Conservation (phyloP, 2,797 vertebrate genomes). For the Trematomus bernacchii region DNA sequence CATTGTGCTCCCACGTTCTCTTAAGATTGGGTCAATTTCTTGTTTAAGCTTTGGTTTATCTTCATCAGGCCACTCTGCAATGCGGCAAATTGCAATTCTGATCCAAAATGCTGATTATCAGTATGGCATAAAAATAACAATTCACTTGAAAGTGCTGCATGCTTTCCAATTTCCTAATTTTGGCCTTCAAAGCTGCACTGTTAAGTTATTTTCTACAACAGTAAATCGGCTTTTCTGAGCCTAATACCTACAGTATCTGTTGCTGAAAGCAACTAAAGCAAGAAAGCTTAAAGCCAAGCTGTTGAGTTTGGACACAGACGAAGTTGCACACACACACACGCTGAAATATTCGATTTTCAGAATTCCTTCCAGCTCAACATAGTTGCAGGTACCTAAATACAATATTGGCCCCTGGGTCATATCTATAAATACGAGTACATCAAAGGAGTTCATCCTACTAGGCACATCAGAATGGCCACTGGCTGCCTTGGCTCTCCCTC, state of each 20-base stretch:
- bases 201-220: slow-evolving; percentile 56
- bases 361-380: slow-evolving; percentile 58
- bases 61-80: slow-evolving; percentile 46
- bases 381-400: slow-evolving; percentile 68
- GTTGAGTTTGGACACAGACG: slow-evolving; percentile 50
- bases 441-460: slow-evolving; percentile 63
- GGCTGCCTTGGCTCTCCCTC: slow-evolving; percentile 25
- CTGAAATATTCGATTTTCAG: slow-evolving; percentile 48
- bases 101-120: slow-evolving; percentile 47
- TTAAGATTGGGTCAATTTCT: slow-evolving; percentile 24
- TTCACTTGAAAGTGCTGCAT: slow-evolving; percentile 13
- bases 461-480: slow-evolving; percentile 50
- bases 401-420: slow-evolving; percentile 65
- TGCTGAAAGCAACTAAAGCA: slow-evolving; percentile 60
- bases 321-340: slow-evolving; percentile 1
- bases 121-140: slow-evolving; percentile 23
- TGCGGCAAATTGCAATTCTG: slow-evolving; percentile 38
- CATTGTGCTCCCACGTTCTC: slow-evolving; percentile 13
- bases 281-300: slow-evolving; percentile 56
- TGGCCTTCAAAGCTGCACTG: slow-evolving; percentile 36
- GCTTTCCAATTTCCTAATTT: slow-evolving; percentile 25
- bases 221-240: slow-evolving; percentile 42
- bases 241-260: slow-evolving; percentile 46
- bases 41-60: slow-evolving; percentile 16
- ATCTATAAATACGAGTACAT: slow-evolving; percentile 66